A percentile compares a stretch with the other conserved stretches of the same genome.
Conservation (phyloP, 2,113 vertebrate genomes). For the Chlorodrepanis virens region DNA sequence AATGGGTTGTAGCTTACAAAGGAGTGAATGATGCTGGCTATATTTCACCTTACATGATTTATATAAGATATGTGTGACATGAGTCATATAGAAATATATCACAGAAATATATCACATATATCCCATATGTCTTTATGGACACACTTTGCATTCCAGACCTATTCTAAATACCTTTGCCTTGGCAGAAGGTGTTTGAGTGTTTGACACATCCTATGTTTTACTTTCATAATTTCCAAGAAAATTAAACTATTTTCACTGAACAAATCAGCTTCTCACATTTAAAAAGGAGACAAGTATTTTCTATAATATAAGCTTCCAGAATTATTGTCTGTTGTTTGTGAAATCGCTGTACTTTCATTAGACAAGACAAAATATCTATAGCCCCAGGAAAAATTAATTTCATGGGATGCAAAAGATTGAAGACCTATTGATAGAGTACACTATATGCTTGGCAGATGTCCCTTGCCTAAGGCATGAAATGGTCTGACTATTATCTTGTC, state of each 20-base stretch:
- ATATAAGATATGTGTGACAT: neutral
- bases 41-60: neutral
- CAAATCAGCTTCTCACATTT: neutral
- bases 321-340: neutral
- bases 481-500: constrained; percentile 42
- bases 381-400: constrained; percentile 63
- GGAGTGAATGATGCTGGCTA: rapidly evolving
- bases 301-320: neutral
- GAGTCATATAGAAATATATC: neutral
- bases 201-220: neutral
- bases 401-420: constrained; percentile 34
- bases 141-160: neutral
- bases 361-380: constrained; percentile 47
- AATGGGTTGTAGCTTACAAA: neutral
- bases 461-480: constrained; percentile 18
- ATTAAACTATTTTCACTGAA: neutral
- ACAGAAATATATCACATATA: neutral
- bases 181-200: neutral
- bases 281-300: neutral
- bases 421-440: constrained; percentile 26
- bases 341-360: constrained; percentile 49
- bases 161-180: neutral
- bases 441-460: constrained; percentile 13
- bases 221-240: neutral
- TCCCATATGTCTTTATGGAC: neutral